Evolutionary conservation across 2,797 vertebrate species (phyloP).

Genomic region (Danio kyathit): DNA sequence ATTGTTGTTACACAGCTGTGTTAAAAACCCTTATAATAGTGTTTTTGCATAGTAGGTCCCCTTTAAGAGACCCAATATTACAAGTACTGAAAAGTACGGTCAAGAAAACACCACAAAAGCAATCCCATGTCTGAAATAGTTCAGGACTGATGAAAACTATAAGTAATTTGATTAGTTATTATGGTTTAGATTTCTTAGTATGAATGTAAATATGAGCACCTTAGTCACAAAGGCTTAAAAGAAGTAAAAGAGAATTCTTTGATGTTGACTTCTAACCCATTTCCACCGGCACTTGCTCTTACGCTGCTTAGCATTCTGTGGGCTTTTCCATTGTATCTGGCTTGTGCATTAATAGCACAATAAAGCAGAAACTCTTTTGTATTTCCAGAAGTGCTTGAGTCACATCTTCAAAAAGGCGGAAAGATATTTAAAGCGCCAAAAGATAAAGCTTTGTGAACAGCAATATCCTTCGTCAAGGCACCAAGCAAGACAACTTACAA

Average conservation of each 20-base stretch:
- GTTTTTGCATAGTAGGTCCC: too few relatives aligned
- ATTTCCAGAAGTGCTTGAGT: background rate
- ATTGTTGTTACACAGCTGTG: too few relatives aligned
- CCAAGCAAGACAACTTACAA: background rate
- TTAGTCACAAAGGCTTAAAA: background rate
- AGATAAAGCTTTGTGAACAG: background rate
- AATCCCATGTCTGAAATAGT: background rate
- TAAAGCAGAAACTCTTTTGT: background rate
- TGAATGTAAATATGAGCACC: background rate
- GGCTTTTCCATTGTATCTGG: background rate
- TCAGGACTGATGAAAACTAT: background rate
- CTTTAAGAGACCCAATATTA: background rate
- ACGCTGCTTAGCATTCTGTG: background rate
- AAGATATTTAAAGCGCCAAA: background rate
- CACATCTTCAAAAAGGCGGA: background rate
- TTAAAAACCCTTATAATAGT: too few relatives aligned
- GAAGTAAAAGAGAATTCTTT: background rate
- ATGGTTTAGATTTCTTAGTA: background rate
- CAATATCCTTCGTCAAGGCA: background rate
- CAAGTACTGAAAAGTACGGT: background rate
- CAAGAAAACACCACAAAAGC: background rate
- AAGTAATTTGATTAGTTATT: background rate
- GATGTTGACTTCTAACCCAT: constrained; percentile 13
- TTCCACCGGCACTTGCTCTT: background rate
- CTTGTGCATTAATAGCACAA: constrained; percentile 6